A percentile compares a stretch with the other conserved stretches of the same genome.
phyloP scores from a whole-genome alignment of 2,113 vertebrate species.

The Pseudopodoces humilis region DNA sequence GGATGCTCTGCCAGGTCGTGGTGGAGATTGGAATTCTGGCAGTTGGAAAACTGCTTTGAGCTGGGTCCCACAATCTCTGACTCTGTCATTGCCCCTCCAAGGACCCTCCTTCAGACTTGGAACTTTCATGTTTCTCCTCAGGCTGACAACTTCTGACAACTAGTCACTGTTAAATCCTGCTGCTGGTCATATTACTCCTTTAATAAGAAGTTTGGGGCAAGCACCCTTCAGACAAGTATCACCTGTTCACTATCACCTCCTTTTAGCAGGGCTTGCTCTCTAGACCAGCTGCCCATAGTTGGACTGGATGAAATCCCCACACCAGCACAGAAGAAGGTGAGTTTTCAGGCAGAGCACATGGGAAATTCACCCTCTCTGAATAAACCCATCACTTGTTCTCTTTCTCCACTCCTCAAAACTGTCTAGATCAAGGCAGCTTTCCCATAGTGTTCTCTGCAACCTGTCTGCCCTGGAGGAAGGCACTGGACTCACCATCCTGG shows the following conservation, averaged over 20 bases:
- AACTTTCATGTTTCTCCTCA: not conserved
- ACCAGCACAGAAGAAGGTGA: not conserved
- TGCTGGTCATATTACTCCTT: not conserved
- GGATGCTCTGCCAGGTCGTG: not conserved
- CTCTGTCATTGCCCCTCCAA: not conserved
- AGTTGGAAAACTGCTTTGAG: not conserved
- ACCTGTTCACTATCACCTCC: not conserved
- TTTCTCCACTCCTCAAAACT: not conserved
- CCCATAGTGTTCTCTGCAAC: not conserved
- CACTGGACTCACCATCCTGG: not conserved
- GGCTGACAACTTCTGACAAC: not conserved
- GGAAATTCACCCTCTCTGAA: rapidly evolving
- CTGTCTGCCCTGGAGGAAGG: not conserved
- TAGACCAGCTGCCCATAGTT: not conserved
- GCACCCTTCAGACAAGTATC: not conserved
- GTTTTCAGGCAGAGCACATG: not conserved
- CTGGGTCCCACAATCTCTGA: not conserved
- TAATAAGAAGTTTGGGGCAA: not conserved
- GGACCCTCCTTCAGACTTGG: not conserved
- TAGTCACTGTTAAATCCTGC: not conserved
- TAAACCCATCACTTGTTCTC: not conserved
- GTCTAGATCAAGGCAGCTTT: not conserved
- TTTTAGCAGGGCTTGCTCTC: not conserved
- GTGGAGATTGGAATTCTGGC: not conserved
- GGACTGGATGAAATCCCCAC: not conserved